A percentile compares a stretch with the other conserved stretches of the same genome.
Conservation (phyloP, 1,140 invertebrate genomes). For the Campoletis sonorensis region DNA sequence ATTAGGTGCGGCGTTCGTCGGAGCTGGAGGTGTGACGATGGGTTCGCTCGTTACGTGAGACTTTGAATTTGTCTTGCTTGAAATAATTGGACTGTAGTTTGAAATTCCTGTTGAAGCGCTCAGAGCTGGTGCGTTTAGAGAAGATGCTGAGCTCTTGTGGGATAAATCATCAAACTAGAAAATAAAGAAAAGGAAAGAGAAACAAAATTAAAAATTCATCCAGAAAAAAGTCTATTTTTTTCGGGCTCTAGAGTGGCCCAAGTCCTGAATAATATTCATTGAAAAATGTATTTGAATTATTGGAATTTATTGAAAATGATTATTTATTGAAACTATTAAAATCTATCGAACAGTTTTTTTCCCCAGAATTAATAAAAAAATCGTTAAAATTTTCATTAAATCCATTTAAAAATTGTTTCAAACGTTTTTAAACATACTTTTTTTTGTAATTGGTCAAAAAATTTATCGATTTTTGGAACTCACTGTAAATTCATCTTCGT, state of each 20-base stretch:
- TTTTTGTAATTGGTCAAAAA: too few relatives aligned
- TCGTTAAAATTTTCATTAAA: too few relatives aligned
- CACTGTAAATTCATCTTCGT: conserved; percentile 90
- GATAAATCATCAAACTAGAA: conserved; percentile 89
- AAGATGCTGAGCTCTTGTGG: conserved; percentile 91
- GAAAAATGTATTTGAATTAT: too few relatives aligned
- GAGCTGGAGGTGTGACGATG: conserved; percentile 53
- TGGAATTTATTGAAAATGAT: too few relatives aligned
- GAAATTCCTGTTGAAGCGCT: conserved; percentile 45
- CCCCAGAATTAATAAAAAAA: too few relatives aligned
- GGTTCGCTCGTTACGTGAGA: conserved; percentile 47
- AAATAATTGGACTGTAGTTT: conserved; percentile 53
- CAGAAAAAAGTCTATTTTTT: too few relatives aligned
- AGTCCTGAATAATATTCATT: too few relatives aligned
- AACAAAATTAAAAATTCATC: conserved; percentile 33
- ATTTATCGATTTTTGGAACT: conserved; percentile 50
- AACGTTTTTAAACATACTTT: too few relatives aligned
- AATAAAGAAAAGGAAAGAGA: conserved; percentile 49
- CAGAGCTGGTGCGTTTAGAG: conserved; percentile 79
- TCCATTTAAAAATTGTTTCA: too few relatives aligned
- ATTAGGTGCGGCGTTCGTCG: conserved; percentile 73
- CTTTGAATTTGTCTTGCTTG: conserved; percentile 52
- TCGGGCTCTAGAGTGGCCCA: too few relatives aligned
- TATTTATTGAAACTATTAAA: too few relatives aligned
- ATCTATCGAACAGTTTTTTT: too few relatives aligned